Conservation (phyloP, 2,888 invertebrate species). For the Norana najaformis region DNA sequence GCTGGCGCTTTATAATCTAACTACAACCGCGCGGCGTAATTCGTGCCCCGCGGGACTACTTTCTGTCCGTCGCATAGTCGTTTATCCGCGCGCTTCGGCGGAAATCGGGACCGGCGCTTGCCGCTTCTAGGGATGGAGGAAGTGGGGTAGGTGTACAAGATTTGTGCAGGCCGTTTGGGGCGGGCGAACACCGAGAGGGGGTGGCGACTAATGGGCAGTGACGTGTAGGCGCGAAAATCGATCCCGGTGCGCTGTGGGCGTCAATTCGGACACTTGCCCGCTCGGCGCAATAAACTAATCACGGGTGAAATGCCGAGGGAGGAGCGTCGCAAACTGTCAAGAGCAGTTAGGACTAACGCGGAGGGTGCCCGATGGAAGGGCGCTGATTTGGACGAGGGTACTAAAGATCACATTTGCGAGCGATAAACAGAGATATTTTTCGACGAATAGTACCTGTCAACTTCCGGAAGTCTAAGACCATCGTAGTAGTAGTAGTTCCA, state of each 20-base stretch:
- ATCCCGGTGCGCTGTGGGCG: background rate
- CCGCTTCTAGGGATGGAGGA: background rate
- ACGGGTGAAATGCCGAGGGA: background rate
- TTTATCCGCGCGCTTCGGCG: background rate
- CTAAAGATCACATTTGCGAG: background rate
- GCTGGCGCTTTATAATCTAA: background rate
- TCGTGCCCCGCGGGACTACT: background rate
- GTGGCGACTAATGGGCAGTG: background rate
- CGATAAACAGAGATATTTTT: background rate
- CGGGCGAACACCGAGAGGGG: no score
- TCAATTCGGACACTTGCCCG: background rate
- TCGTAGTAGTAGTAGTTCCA: no score
- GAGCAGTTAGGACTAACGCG: background rate
- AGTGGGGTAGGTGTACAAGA: background rate
- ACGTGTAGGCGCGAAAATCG: background rate
- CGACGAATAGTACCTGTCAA: no score
- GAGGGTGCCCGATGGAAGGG: background rate
- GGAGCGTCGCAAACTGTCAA: background rate
- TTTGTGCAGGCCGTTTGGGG: background rate
- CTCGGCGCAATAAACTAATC: background rate
- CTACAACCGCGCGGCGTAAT: background rate
- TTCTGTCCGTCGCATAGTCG: background rate
- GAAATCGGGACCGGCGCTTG: background rate
- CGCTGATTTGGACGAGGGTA: background rate
- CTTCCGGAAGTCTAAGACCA: no score